Evolutionary conservation across 2,113 vertebrate genomes (phyloP), one percentile per base, ranked within the genome.

Genomic region (Hippolais icterina): DNA sequence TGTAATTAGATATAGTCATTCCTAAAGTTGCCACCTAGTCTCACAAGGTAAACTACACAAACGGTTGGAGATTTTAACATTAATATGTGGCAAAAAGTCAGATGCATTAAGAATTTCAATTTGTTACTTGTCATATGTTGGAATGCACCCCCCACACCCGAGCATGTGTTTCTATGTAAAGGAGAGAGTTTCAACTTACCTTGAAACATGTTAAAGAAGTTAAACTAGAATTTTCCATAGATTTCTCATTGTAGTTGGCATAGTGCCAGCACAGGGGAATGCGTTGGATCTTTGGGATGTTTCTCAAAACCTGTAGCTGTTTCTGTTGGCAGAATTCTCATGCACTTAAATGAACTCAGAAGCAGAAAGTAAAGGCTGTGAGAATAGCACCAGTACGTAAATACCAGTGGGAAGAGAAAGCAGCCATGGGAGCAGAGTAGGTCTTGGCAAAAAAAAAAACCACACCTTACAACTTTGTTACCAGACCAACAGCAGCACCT

Each of bases 341-440:
- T 64, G 75, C 33, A 46, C 14, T 63, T 82, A 12, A 64, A 5
- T 44, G 27, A 22, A 24, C 20, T 70, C 22, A 64, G 81, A 86
- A 83, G 16, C 12, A 80, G 37, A 89, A 80, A 81, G 28, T 7
- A 47, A 68, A 72, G 14, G 5, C 35, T 22, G 3, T 11, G 4
- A 0, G 0, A 72, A 31, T 35, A 35, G 53, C 22, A 46, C 6
- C 4, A 28, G 19, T 44, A 37, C 7, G 19, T 28, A 79, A 89
- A 39, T 56, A 42, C 3, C 14, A 44, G 23, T 7, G 9, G 19
- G 13, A 76, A 17, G 22, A n/a, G 5, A 47, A 60, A 20, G n/a
- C 11, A 63, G 31, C 6, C n/a, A 25, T 15, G 15, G 28, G 3
- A 20, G 2, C 7, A 88, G n/a, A 74, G 9, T 1, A 4, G 6